phyloP scores from a whole-genome alignment of 2,113 vertebrate genomes.

The western clawed frog (Xenopus tropicalis) region DNA sequence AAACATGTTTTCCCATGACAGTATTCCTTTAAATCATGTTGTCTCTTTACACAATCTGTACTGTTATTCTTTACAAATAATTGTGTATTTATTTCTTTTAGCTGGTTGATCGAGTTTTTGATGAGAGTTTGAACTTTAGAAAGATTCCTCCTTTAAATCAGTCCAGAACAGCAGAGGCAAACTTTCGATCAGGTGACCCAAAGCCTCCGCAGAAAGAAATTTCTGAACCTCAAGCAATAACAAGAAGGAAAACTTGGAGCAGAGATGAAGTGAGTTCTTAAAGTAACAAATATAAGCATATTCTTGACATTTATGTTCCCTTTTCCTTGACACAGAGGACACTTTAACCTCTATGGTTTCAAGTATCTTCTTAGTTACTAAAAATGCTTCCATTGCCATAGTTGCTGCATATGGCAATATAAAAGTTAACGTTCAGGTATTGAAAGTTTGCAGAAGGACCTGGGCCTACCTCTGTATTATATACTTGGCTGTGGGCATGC shows the following conservation, averaged over 20 bases:
- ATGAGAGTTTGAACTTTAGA: slow-evolving; percentile 97
- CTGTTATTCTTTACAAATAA: no score
- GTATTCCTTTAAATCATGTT: no score
- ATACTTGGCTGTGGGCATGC: no score
- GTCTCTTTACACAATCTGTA: no score
- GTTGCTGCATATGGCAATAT: neutral
- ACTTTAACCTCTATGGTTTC: neutral
- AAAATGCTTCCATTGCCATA: neutral
- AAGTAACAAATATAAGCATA: neutral
- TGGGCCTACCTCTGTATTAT: no score
- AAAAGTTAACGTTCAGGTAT: no score
- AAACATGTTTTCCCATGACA: no score
- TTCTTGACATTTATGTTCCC: neutral
- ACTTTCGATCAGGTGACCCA: slow-evolving; percentile 75
- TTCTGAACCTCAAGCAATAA: slow-evolving; percentile 81
- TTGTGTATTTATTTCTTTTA: slow-evolving; percentile 44
- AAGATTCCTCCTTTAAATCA: slow-evolving; percentile 90
- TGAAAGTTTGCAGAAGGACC: no score
- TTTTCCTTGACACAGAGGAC: neutral
- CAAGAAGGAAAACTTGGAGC: slow-evolving; percentile 93
- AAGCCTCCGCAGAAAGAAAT: slow-evolving; percentile 77
- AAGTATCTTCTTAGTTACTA: neutral
- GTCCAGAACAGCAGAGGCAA: slow-evolving; percentile 79
- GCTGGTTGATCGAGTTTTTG: slow-evolving; percentile 97
- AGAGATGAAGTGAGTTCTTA: slow-evolving; percentile 84